Percentiles rank a stretch among this genome's conserved stretches.
phyloP scores from a whole-genome alignment of 2,113 vertebrate species.

The Mus musculus region DNA sequence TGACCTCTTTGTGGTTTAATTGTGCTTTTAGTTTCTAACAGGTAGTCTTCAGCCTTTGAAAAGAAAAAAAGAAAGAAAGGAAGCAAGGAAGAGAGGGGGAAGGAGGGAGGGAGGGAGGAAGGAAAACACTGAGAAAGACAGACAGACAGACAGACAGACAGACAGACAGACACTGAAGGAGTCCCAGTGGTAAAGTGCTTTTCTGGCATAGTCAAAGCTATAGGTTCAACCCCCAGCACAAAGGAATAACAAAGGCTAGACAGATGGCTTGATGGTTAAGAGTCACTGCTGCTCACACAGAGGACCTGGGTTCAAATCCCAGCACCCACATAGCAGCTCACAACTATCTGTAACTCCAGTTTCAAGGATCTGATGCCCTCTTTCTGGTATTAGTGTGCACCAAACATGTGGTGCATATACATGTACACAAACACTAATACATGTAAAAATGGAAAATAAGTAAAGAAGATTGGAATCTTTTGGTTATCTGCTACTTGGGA shows the following conservation, averaged over 20 bases:
- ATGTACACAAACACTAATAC: neutral
- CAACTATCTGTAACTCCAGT: neutral
- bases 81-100: no score
- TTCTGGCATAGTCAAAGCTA: neutral
- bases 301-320: neutral
- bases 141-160: no score
- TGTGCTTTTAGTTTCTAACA: neutral
- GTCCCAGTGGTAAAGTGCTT: neutral
- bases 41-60: neutral
- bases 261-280: no score
- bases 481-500: neutral
- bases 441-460: neutral
- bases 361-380: neutral
- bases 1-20: neutral
- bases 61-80: neutral
- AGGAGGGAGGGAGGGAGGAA: no score
- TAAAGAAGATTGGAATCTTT: neutral
- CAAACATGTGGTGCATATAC: no score
- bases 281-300: neutral
- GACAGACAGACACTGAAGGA: neutral
- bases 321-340: neutral
- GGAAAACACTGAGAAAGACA: no score
- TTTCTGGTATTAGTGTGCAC: neutral
- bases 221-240: neutral
- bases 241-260: neutral